Percentiles rank a stretch among this genome's conserved stretches.
Conservation (phyloP, 2,797 vertebrate genomes). For the Myiothlypis coronata region DNA sequence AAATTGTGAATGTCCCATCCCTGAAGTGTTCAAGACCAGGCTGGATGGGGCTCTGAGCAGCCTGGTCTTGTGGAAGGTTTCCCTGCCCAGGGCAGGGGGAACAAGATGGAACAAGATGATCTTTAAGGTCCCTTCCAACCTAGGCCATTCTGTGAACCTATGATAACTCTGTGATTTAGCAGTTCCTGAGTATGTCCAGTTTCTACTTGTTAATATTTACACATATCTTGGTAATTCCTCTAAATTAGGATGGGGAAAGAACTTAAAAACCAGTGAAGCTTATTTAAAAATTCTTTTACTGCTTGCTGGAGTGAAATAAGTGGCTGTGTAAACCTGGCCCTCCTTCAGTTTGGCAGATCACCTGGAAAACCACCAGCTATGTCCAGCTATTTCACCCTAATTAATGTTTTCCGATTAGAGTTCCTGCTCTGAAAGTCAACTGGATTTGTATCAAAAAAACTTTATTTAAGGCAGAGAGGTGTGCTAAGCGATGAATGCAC, state of each 20-base stretch:
- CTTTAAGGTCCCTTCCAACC: background rate
- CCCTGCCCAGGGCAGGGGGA: background rate
- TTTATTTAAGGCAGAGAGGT: background rate
- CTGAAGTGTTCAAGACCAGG: background rate
- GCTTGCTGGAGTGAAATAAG: background rate
- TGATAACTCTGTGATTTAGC: background rate
- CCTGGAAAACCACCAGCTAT: background rate
- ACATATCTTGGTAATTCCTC: background rate
- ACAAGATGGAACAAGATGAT: background rate
- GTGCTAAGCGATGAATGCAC: rapidly evolving
- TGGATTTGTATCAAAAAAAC: background rate
- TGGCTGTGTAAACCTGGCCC: background rate
- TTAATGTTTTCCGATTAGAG: background rate
- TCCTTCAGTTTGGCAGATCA: background rate
- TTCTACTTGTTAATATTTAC: background rate
- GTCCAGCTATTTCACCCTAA: background rate
- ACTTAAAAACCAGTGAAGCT: background rate
- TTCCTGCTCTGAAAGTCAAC: background rate
- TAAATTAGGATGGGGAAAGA: background rate
- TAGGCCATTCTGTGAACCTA: background rate
- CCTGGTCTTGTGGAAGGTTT: background rate
- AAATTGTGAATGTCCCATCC: background rate
- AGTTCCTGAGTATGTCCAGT: background rate
- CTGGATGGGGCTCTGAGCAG: background rate
- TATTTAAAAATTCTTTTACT: background rate